Conservation (phyloP, 1,140 invertebrate species). For the Subanguina moxae region DNA sequence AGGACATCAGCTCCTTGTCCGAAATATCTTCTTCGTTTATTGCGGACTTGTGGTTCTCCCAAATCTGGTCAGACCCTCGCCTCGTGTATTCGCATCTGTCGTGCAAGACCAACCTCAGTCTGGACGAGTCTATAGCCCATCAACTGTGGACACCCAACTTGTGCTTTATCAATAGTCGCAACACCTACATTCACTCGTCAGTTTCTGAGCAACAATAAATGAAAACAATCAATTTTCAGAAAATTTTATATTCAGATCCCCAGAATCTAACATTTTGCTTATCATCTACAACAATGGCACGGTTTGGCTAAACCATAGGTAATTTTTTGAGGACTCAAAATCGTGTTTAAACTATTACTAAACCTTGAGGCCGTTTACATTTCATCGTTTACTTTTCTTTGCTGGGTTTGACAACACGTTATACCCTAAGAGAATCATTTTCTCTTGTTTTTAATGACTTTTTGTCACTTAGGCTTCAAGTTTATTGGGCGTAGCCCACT, state of each 20-base stretch:
- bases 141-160: constrained; percentile 48
- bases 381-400: no score
- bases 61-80: constrained; percentile 47
- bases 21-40: constrained; percentile 49
- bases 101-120: constrained; percentile 44
- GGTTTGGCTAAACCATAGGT: constrained; percentile 39
- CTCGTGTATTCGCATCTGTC: constrained; percentile 44
- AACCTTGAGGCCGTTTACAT: no score
- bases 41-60: constrained; percentile 49
- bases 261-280: constrained; percentile 44
- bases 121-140: constrained; percentile 43
- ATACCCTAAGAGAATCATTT: no score
- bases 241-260: constrained; percentile 33
- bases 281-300: constrained; percentile 45
- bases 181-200: constrained; percentile 47
- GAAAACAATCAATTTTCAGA: constrained; percentile 8
- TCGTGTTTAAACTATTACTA: no score
- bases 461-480: no score
- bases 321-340: not conserved
- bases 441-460: no score
- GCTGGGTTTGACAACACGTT: no score
- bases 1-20: constrained; percentile 47
- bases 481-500: no score
- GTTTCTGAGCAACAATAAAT: not conserved
- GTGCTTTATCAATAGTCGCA: constrained; percentile 45